Conservation (phyloP, 2,888 invertebrate species). For the Hirtodrosophila histrioides region DNA sequence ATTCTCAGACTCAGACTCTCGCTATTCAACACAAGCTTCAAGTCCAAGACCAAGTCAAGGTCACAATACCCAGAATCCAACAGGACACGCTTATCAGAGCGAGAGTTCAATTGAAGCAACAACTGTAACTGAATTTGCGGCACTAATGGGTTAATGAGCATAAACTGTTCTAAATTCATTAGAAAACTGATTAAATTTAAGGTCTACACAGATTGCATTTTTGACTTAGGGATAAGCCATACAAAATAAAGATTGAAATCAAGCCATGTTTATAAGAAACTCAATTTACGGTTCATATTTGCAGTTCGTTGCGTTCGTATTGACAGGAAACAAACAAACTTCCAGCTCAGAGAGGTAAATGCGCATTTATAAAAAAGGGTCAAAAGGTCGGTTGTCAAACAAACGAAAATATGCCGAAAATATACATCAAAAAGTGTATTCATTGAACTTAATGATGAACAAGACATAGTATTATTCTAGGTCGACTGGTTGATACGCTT, state of each 20-base stretch:
- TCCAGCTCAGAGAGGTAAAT: conserved; percentile 39
- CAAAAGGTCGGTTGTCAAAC: conserved; percentile 55
- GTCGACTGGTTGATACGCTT: conserved; percentile 4
- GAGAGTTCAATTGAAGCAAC: background rate
- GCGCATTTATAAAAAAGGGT: conserved; percentile 50
- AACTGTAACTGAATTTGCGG: conserved; percentile 6
- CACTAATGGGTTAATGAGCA: conserved; percentile 38
- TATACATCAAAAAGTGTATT: conserved; percentile 27
- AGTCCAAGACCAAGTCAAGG: conserved; percentile 26
- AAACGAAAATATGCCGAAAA: conserved; percentile 28
- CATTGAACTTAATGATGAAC: conserved; percentile 31
- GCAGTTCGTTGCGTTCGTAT: conserved; percentile 61
- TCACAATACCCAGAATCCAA: background rate
- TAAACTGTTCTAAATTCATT: conserved; percentile 34
- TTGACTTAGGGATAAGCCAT: conserved; percentile 15
- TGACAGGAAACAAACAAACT: conserved; percentile 68
- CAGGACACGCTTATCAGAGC: background rate
- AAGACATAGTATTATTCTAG: background rate
- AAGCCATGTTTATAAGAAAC: conserved; percentile 19
- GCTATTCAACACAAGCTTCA: conserved; percentile 1
- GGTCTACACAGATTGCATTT: background rate
- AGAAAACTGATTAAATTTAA: conserved; percentile 14
- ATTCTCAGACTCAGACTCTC: conserved; percentile 1
- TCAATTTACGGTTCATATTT: conserved; percentile 49
- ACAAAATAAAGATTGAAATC: conserved; percentile 6